phyloP scores from a whole-genome alignment of 2,888 invertebrate species.

The Drosophila bunnanda region DNA sequence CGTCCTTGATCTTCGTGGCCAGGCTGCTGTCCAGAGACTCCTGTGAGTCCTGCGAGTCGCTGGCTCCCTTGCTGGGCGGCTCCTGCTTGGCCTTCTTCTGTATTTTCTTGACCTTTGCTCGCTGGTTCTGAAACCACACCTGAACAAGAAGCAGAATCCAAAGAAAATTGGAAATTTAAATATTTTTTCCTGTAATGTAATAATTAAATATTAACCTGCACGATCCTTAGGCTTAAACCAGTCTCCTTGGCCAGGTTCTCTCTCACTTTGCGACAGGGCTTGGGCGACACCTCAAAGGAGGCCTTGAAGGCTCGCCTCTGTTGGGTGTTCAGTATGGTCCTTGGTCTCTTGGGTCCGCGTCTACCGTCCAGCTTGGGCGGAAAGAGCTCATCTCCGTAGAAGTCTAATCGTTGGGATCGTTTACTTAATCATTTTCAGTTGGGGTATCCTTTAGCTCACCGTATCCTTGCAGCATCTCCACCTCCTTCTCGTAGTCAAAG shows the following conservation, averaged over 20 bases:
- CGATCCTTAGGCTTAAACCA: conserved; percentile 92
- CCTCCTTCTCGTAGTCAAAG: conserved; percentile 92
- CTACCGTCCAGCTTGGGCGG: conserved; percentile 88
- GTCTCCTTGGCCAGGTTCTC: conserved; percentile 94
- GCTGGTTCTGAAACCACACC: conserved; percentile 89
- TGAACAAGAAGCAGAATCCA: conserved; percentile 51
- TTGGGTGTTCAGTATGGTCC: conserved; percentile 93
- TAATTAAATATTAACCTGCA: conserved; percentile 87
- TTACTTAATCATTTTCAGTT: background rate
- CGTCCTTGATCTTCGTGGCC: conserved; percentile 87
- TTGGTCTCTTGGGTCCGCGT: conserved; percentile 91
- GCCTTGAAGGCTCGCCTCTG: conserved; percentile 93
- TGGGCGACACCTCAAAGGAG: conserved; percentile 93
- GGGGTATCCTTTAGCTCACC: conserved; percentile 65
- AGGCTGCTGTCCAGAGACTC: conserved; percentile 86
- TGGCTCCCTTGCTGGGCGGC: conserved; percentile 82
- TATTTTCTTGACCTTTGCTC: conserved; percentile 89
- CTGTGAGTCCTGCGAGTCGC: conserved; percentile 84
- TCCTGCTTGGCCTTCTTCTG: conserved; percentile 88
- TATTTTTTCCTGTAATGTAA: background rate
- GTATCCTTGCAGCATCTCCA: conserved; percentile 89
- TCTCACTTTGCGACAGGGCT: conserved; percentile 92
- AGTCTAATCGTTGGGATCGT: conserved; percentile 81
- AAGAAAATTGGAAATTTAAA: too few relatives aligned
- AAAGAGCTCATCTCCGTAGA: conserved; percentile 87